Base-by-base conservation (phyloP, 2,113 vertebrate genomes). In the Rafetus swinhoei region DNA sequence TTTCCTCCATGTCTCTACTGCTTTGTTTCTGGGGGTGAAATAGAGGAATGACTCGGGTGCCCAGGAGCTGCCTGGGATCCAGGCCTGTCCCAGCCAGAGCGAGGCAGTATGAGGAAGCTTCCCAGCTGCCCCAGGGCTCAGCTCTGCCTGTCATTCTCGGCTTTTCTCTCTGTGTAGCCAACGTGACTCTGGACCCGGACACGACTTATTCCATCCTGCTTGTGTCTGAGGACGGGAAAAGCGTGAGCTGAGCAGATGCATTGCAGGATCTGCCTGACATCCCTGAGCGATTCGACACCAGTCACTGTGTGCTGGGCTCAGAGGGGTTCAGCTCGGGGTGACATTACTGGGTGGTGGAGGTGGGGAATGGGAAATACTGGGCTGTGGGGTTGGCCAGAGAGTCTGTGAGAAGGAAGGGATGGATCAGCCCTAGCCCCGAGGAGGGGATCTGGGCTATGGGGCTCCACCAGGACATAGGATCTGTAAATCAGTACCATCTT, bases 291-390 rank as follows among this genome's bases (percentile, higher is more conserved):
- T 98, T 98, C 95, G 96, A 97, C 29, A 85, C 95, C 82, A 87
- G 91, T 21, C 96, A 94, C 60, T 96, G 96, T 62, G 97, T 97
- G 24, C 77, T 97, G 92, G 97, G 96, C 55, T 89, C 96, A 19
- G 95, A 93, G 1, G 95, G 95, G 56, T 97, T 97, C 94, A 93
- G 95, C 57, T 93, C 94, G 3, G 95, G 97, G 86, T 87, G 92
- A 74, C 96, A 96, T 59, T 96, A 96, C 15, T 97, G 97, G 97
- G 93, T 95, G 95, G 97, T 96, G 6, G 97, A 97, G 90, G 95
- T 97, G 90, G 96, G 94, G 18, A 93, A 95, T 54, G 96, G 96
- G 87, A 93, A 92, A 92, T 94, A 96, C 91, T 97, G 95, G 96
- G 94, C 95, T 82, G 93, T 96, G 69, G 95, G 96, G 19, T 95